Evolutionary conservation across 2,113 vertebrate genomes (phyloP).

Genomic region (Esox niger): DNA sequence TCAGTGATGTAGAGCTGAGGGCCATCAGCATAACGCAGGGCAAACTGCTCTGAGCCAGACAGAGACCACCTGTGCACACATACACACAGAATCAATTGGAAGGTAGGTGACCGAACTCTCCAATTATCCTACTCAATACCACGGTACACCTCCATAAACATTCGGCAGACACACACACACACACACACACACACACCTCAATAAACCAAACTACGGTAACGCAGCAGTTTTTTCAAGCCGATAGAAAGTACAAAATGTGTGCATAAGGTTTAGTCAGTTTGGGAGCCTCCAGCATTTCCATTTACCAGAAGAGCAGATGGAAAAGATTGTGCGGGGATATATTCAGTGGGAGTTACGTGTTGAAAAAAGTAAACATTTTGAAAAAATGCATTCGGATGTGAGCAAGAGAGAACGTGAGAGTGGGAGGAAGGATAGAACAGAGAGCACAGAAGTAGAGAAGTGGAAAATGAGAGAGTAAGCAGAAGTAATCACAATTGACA

Average conservation of each 20-base stretch:
- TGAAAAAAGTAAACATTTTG: conserved; percentile 19
- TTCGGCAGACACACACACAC: not conserved
- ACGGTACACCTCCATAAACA: not conserved
- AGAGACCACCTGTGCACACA: conserved; percentile 83
- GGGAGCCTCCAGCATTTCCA: conserved; percentile 33
- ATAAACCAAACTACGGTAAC: not conserved
- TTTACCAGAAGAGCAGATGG: conserved; percentile 32
- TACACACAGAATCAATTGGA: not conserved
- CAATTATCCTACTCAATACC: not conserved
- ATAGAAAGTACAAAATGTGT: not conserved
- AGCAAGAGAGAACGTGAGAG: conserved; percentile 33
- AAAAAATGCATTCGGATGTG: conserved; percentile 23
- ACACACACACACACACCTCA: not conserved
- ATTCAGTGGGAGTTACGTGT: conserved; percentile 46
- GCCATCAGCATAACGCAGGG: conserved; percentile 91
- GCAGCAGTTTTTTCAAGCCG: not conserved
- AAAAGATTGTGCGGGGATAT: conserved; percentile 38
- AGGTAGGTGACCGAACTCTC: not conserved
- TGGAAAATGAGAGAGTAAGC: not conserved
- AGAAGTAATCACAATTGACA: not conserved
- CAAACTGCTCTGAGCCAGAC: conserved; percentile 93
- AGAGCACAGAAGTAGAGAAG: not conserved
- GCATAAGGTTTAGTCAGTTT: conserved; percentile 33
- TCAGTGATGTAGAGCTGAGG: conserved; percentile 98
- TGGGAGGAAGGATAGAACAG: conserved; percentile 12